A percentile compares a stretch with the other conserved stretches of the same genome.
Evolutionary conservation across 1,140 invertebrate species (phyloP).

Genomic region (Manduca sexta): DNA sequence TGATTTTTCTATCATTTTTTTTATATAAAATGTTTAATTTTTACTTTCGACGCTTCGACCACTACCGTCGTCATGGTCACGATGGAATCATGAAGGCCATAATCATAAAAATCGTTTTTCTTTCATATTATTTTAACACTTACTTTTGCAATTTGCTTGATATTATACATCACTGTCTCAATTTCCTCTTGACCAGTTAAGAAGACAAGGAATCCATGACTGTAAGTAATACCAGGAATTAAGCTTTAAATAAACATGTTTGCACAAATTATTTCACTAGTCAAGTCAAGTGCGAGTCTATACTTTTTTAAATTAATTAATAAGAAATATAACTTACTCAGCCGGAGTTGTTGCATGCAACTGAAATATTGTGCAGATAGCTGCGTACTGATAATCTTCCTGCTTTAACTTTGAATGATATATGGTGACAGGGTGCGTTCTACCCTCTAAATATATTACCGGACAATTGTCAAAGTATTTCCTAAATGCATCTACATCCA

Average conservation of each 20-base stretch:
- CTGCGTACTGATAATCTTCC: constrained; percentile 88
- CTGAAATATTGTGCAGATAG: constrained; percentile 92
- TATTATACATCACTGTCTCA: constrained; percentile 86
- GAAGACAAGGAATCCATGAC: constrained; percentile 96
- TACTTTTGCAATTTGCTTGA: constrained; percentile 83
- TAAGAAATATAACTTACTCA: constrained; percentile 76
- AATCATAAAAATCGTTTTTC: too few species aligned
- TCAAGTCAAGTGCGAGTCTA: too few species aligned
- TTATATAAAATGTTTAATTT: too few species aligned
- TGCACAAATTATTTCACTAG: too few species aligned
- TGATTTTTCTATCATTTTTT: too few species aligned
- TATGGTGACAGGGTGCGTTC: constrained; percentile 89
- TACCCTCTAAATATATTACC: constrained; percentile 91
- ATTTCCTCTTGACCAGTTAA: constrained; percentile 99
- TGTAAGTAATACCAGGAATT: constrained; percentile 64
- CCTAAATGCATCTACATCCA: constrained; percentile 95
- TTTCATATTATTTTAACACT: constrained; percentile 8
- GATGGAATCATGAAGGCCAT: too few species aligned
- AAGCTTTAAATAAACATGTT: too few species aligned
- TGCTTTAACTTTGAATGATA: constrained; percentile 84
- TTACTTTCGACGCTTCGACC: too few species aligned
- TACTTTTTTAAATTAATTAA: too few species aligned
- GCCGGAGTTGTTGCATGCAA: constrained; percentile 88
- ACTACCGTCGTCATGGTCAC: too few species aligned
- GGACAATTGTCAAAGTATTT: constrained; percentile 91